Conservation (phyloP, 2,888 invertebrate species). For the Megastigmus dorsalis region DNA sequence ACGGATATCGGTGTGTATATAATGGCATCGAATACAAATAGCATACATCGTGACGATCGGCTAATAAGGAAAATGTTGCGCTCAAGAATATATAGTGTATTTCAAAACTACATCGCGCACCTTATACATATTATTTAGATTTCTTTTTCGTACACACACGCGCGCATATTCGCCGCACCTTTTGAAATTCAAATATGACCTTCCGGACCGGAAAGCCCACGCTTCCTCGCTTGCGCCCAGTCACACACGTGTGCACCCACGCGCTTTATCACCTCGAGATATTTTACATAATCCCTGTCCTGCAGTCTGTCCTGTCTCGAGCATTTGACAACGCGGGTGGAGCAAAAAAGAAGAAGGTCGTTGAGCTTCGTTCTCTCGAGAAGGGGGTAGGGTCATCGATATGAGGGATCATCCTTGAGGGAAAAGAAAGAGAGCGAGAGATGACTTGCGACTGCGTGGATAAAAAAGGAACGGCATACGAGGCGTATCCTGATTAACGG, state of each 20-base stretch:
- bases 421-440: constrained; percentile 49
- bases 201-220: constrained; percentile 40
- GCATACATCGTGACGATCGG: too few species aligned
- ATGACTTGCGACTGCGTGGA: too few species aligned
- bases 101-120: too few species aligned
- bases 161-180: constrained; percentile 6
- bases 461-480: constrained; percentile 28
- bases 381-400: constrained; percentile 30
- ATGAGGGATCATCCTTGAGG: constrained; percentile 55
- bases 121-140: constrained; percentile 1
- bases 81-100: too few species aligned
- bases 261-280: constrained; percentile 1
- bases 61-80: too few species aligned
- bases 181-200: constrained; percentile 47
- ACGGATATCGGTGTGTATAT: not conserved
- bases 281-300: constrained; percentile 30
- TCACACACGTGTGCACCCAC: constrained; percentile 30
- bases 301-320: not conserved
- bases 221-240: too few species aligned
- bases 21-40: too few species aligned
- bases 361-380: too few species aligned
- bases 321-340: not conserved
- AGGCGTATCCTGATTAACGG: constrained; percentile 60
- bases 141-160: not conserved
- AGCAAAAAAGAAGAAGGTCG: too few species aligned